Evolutionary conservation across 2,113 vertebrate species (phyloP).

Genomic region (Cettia cetti): DNA sequence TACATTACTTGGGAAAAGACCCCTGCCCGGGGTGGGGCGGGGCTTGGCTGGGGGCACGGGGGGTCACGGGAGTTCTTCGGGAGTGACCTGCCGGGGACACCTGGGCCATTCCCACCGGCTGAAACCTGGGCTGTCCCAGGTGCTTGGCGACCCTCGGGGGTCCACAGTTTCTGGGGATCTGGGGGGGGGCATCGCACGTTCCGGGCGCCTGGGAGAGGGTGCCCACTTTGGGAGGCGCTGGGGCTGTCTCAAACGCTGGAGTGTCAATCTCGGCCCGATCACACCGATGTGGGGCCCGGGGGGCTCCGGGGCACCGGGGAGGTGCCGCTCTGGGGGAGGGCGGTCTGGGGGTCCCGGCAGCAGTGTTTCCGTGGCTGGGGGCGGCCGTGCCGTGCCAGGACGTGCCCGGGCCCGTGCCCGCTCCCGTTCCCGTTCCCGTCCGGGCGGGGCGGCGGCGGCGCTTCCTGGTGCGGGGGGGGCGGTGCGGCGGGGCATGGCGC

Average conservation of each 20-base stretch:
- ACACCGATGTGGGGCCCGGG: neutral
- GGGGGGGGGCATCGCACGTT: neutral
- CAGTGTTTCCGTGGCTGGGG: neutral
- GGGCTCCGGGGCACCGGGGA: no score
- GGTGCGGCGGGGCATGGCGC: no score
- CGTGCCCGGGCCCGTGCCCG: neutral
- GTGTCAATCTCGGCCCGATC: neutral
- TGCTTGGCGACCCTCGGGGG: fast-evolving
- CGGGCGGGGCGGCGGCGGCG: constrained; percentile 6
- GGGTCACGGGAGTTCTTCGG: neutral
- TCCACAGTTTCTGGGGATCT: neutral
- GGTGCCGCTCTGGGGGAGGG: neutral
- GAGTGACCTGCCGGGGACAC: fast-evolving
- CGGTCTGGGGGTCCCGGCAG: neutral
- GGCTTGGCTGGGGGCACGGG: neutral
- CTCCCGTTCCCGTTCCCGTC: constrained; percentile 10
- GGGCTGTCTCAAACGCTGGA: neutral
- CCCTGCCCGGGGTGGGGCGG: no score
- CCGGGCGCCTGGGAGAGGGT: neutral
- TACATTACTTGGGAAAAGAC: neutral
- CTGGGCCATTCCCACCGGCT: neutral
- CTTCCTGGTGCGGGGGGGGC: constrained; percentile 14
- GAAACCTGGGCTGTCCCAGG: neutral
- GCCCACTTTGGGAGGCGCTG: neutral
- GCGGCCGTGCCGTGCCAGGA: neutral